Evolutionary conservation across 2,888 invertebrate genomes (phyloP), one percentile per base, ranked within the genome.

Genomic region (Ferdinandea cuprea): DNA sequence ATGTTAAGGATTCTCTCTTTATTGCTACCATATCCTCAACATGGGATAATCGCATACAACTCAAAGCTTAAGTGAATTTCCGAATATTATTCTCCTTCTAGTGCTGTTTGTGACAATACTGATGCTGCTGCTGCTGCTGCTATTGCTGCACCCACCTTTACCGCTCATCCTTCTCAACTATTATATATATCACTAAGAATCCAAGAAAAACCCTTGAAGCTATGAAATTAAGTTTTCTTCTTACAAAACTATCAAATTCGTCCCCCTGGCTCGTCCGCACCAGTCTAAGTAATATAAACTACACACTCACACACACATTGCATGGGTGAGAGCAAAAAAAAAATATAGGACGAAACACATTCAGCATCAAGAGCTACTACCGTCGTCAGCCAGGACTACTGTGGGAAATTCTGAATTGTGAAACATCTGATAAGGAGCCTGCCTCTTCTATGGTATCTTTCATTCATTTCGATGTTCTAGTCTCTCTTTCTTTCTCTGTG

Each of bases 321-420:
- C 15, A 15, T 25, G 6, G 3, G 7, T n/a, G 17, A 50, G 4
- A 21, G 37, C n/a, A 17, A 35, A 19, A 7, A 9, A 37, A 50
- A n/a, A n/a, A n/a, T n/a, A n/a, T n/a, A 25, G 52, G 52, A 68
- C 21, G 32, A 35, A 9, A 32, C 8, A 19, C 30, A 19, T 3
- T 44, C 28, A 4, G 15, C 40, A 40, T 13, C 21, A 32, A 3
- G 35, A 52, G 25, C 25, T 66, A n/a, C 13, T 9, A 46, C 4
- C 46, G 7, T n/a, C 35, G 21, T 8, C 25, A 19, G 46, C 21
- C 32, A 71, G 28, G 40, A 58, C 73, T 58, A 66, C 58, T 66
- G 68, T 76, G 77, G 77, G 77, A 77, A 77, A 69, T 61, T 77
- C 61, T 11, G 61, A 77, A 77, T 56, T 63, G 61, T 46, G 69